A percentile compares a stretch with the other conserved stretches of the same genome.
phyloP scores from a whole-genome alignment of 1,140 invertebrate genomes.

The Leptinotarsa defecta region DNA sequence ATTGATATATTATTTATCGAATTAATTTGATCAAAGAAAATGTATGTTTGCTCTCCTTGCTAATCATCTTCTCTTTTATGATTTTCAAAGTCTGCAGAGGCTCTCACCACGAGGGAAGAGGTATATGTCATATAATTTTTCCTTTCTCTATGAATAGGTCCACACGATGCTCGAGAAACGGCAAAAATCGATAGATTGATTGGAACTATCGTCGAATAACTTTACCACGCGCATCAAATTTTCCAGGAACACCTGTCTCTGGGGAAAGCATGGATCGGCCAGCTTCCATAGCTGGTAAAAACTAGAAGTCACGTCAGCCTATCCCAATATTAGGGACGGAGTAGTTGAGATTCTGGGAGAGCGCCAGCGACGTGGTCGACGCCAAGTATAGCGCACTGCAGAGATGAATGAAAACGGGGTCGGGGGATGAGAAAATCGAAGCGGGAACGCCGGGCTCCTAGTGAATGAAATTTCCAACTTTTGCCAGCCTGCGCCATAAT shows the following conservation, averaged over 20 bases:
- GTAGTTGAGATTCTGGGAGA: constrained; percentile 7
- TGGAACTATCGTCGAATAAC: neutral
- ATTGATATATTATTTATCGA: too few relatives aligned
- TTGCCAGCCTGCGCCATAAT: too few relatives aligned
- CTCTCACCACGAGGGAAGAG: too few relatives aligned
- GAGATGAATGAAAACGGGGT: constrained; percentile 36
- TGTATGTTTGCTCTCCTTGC: too few relatives aligned
- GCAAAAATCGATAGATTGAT: neutral
- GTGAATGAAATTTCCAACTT: constrained; percentile 10
- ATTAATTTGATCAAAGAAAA: too few relatives aligned
- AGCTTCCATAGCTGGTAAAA: constrained; percentile 9
- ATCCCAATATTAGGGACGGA: constrained; percentile 9
- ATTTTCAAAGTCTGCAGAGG: too few relatives aligned
- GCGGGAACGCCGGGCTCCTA: neutral
- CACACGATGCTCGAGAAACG: too few relatives aligned
- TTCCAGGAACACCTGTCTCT: constrained; percentile 18
- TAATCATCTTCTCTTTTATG: too few relatives aligned
- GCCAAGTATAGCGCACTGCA: constrained; percentile 28
- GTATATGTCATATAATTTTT: too few relatives aligned
- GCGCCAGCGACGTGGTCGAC: constrained; percentile 1
- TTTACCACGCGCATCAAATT: neutral
- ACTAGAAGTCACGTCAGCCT: constrained; percentile 19
- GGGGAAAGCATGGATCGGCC: constrained; percentile 23
- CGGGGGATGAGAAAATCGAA: constrained; percentile 29
- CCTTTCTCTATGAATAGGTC: too few relatives aligned